Conservation (phyloP, 2,797 vertebrate genomes). For the Siniperca scherzeri region DNA sequence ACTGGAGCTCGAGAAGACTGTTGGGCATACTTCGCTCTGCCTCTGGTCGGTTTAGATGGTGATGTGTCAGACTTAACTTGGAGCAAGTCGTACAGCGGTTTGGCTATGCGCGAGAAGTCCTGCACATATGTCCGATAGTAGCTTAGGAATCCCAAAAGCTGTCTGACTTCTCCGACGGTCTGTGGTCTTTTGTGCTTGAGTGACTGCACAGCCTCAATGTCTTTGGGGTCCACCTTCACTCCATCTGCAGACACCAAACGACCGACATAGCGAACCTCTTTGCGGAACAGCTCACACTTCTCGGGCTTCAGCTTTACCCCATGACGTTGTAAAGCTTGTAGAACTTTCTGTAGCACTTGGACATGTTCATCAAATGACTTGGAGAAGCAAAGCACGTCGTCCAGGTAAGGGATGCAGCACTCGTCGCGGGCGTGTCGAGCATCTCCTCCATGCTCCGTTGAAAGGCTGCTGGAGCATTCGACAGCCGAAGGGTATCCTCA, state of each 20-base stretch:
- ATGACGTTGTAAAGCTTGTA: neutral
- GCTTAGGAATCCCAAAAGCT: neutral
- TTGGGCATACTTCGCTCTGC: too few species aligned
- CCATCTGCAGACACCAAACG: constrained; percentile 6
- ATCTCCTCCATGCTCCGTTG: too few species aligned
- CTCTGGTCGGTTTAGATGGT: too few species aligned
- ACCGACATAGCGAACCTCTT: constrained; percentile 2
- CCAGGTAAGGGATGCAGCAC: too few species aligned
- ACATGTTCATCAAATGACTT: constrained; percentile 35
- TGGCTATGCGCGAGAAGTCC: neutral
- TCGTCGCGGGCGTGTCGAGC: too few species aligned
- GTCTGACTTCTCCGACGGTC: neutral
- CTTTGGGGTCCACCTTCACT: constrained; percentile 15
- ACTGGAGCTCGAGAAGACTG: neutral
- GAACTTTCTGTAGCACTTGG: neutral
- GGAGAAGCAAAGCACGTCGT: constrained; percentile 4
- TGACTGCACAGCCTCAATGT: neutral
- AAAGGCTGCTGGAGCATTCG: too few species aligned
- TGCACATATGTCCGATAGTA: neutral
- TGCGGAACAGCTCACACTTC: constrained; percentile 12
- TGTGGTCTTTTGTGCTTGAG: neutral
- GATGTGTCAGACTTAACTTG: neutral
- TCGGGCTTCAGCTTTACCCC: constrained; percentile 9
- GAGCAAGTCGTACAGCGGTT: neutral
- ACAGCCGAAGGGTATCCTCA: too few species aligned